Percentiles rank a stretch among this genome's conserved stretches.
Conservation (phyloP, 2,797 vertebrate genomes). For the Mormyrops attenuatus region DNA sequence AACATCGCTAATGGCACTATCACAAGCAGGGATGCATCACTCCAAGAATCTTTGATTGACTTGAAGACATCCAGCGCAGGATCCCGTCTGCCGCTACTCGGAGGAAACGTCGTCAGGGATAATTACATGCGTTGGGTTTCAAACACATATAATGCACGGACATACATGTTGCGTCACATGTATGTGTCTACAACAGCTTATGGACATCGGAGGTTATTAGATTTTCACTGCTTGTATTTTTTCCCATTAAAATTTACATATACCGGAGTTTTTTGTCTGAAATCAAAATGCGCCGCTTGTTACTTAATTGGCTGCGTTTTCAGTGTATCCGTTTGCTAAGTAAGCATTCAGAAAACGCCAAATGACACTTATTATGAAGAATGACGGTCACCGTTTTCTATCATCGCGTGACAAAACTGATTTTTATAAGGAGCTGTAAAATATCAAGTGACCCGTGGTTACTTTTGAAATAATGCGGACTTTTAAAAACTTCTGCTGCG, state of each 20-base stretch:
- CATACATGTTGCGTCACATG: conserved; percentile 6
- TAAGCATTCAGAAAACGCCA: conserved; percentile 3
- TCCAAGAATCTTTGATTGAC: conserved; percentile 22
- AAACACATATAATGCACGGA: conserved; percentile 14
- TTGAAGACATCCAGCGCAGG: conserved; percentile 17
- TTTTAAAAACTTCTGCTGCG: neutral
- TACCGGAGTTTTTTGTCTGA: conserved; percentile 1
- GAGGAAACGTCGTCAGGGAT: conserved; percentile 6
- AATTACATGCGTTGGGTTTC: conserved; percentile 6
- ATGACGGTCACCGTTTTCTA: conserved; percentile 14
- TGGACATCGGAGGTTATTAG: conserved; percentile 11
- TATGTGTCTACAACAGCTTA: conserved; percentile 9
- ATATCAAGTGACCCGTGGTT: neutral
- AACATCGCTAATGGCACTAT: conserved; percentile 31
- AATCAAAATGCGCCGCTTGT: neutral
- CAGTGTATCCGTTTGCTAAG: neutral
- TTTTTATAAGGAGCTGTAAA: neutral
- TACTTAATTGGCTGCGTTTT: neutral
- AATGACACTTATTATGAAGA: conserved; percentile 16
- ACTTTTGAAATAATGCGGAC: conserved; percentile 15
- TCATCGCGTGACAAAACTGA: conserved; percentile 14
- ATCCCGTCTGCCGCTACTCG: conserved; percentile 11
- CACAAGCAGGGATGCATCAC: conserved; percentile 32
- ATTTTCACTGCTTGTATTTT: conserved; percentile 6
- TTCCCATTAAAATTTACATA: neutral